Evolutionary conservation across 2,797 vertebrate genomes (phyloP).

Genomic region (Euthynnus affinis): DNA sequence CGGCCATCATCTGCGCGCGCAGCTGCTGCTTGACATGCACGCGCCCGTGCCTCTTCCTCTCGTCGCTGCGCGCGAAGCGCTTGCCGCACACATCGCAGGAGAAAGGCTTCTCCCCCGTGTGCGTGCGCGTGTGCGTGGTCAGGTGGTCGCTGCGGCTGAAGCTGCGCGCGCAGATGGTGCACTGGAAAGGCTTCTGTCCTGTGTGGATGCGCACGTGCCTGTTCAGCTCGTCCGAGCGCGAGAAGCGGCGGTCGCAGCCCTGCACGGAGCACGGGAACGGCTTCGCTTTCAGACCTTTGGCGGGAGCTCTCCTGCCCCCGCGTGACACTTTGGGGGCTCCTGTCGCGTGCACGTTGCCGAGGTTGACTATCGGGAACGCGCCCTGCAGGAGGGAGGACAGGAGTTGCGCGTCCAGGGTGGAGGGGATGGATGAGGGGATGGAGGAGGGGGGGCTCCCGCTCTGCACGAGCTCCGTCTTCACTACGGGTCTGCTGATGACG

Average conservation of each 20-base stretch:
- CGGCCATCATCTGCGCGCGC: constrained; percentile 90
- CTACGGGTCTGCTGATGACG: constrained; percentile 66
- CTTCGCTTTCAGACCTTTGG: constrained; percentile 77
- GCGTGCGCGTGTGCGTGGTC: constrained; percentile 96
- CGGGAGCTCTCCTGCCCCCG: constrained; percentile 43
- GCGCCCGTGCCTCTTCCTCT: constrained; percentile 94
- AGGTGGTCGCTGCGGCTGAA: constrained; percentile 98
- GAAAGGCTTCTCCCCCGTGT: constrained; percentile 96
- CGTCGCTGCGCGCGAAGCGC: constrained; percentile 93
- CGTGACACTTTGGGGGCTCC: constrained; percentile 56
- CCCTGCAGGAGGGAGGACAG: constrained; percentile 78
- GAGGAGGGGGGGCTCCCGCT: constrained; percentile 23
- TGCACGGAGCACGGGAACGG: constrained; percentile 89
- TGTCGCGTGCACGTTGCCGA: constrained; percentile 52
- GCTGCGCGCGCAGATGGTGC: constrained; percentile 93
- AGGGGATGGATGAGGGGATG: constrained; percentile 41
- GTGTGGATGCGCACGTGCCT: constrained; percentile 96
- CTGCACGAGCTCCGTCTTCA: constrained; percentile 64
- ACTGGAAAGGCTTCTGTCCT: constrained; percentile 96
- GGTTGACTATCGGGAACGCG: constrained; percentile 73
- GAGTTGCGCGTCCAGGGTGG: constrained; percentile 81
- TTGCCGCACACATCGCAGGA: constrained; percentile 95
- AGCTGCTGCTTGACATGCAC: constrained; percentile 97
- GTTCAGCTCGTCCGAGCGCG: constrained; percentile 94
- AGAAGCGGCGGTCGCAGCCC: constrained; percentile 93